Evolutionary conservation across 2,888 invertebrate genomes (phyloP).

Genomic region (Saturnia japonica): DNA sequence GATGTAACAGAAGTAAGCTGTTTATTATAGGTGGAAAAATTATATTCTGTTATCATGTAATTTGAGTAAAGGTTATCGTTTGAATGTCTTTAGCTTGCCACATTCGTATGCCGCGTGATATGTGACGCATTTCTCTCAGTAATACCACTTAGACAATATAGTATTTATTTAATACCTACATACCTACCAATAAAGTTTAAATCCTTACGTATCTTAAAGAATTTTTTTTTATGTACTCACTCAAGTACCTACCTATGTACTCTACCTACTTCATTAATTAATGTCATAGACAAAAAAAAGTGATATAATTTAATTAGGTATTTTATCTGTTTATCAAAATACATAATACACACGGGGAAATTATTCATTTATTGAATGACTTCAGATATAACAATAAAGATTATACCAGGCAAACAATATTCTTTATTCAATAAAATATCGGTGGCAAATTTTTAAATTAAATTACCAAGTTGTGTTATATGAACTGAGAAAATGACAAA

Average conservation of each 20-base stretch:
- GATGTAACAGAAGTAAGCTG: conserved; percentile 17
- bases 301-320: neutral
- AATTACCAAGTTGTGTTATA: neutral
- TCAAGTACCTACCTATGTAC: no score
- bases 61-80: conserved; percentile 46
- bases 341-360: neutral
- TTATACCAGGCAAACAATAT: neutral
- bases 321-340: neutral
- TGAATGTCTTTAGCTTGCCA: conserved; percentile 31
- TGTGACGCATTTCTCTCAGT: conserved; percentile 42
- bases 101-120: conserved; percentile 40
- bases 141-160: conserved; percentile 16
- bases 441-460: no score
- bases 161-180: neutral
- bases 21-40: conserved; percentile 34
- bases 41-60: conserved; percentile 37
- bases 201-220: neutral
- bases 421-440: neutral
- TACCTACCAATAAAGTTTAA: neutral
- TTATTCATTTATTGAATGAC: neutral
- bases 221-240: no score
- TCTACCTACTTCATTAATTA: no score
- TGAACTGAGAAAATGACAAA: neutral
- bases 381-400: neutral
- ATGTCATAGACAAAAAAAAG: neutral